Base-by-base conservation (phyloP, 2,113 vertebrate species). In the Eptesicus fuscus region DNA sequence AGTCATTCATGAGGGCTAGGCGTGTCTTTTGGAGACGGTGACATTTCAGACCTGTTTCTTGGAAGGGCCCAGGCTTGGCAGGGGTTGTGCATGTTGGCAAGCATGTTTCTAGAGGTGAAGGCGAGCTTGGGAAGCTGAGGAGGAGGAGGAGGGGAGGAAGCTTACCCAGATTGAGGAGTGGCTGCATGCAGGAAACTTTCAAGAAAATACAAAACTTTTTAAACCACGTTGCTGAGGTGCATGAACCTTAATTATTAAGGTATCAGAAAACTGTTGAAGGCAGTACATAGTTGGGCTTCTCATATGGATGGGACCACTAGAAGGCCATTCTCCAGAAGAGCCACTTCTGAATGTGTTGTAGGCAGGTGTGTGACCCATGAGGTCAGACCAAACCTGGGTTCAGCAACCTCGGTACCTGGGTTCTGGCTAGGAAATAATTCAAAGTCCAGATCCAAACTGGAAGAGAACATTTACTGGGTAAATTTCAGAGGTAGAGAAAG, bases 1-100 rank as follows among this genome's bases (percentile, higher is more conserved):
- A 85, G 49, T 80, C 73, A 91, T 93, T 95, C 71, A 91, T 80
- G 80, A 80, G 35, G 28, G 32, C 40, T 76, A 44, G 83, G 73
- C 35, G 42, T 91, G 93, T 53, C 93, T 91, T 78, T 69, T n/a
- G 73, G 83, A 84, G 83, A 80, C 91, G 7, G 20, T 63, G 78
- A 74, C 90, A 47, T 83, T 71, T 92, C 65, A 70, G 86, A 91
- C 74, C 30, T 12, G 10, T 44, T 80, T 77, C 13, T 5, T 6
- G n/a, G 47, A 84, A 76, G 56, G 20, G 37, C 28, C 37, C 47
- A 73, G 13, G 42, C 82, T 83, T 83, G 80, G 44, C 93, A 76
- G 59, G 37, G 35, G 32, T 32, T 56, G 59, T 11, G 61, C 25
- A 9, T 8, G 4, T 47, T 80, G 63, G 84, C 63, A 59, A 47